Evolutionary conservation across 35 echinoderm and acorn worm species (phyloP), one percentile per base, ranked within the genome.

Genomic region (Acanthaster planci): DNA sequence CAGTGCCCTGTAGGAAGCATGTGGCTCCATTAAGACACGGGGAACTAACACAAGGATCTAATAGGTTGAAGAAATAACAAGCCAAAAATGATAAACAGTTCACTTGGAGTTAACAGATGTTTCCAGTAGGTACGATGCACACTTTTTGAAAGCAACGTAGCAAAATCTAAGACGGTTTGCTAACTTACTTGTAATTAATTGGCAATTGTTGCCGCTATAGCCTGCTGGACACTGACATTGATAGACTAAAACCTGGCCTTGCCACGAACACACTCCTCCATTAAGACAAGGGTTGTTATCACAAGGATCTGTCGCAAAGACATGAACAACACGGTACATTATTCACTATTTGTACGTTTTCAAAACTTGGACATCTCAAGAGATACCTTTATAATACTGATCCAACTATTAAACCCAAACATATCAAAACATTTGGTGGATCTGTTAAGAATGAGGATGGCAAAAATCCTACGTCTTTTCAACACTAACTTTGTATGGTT

Each of bases 241-340:
- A n/a, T 83, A 83, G 19, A 57, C 15, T 60, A 80, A 80, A 18
- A 53, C 81, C 19, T 16, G 21, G 22, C 53, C 81, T 27, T 27
- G 32, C 51, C 75, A 12, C 52, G 19, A 38, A 40, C 89, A 90
- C 34, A 76, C 32, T 19, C 89, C 89, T 30, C 82, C 89, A 42
- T 90, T 90, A 5, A 23, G 42, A 60, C 89, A 85, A 1, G 89
- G 82, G n/a, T 64, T 36, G 39, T 78, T 60, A 5, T 44, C 16
- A 56, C 89, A 90, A 0, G 89, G 89, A 85, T 90, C 89, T 90
- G 75, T 1, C 81, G 72, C 1, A 56, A 51, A 55, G 21, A 78
- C 5, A 5, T 5, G 23, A 51, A 44, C 16, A 79, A 79, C 77
- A 79, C 0, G 36, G 23, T 17, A 29, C 15, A 7, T 78, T 50